Percentiles rank a stretch among this genome's conserved stretches.
These are phyloP conservation scores for Nycteola revayana DNA, from an alignment of 2,888 invertebrate genomes.

Conservation along the genomic window DNA sequence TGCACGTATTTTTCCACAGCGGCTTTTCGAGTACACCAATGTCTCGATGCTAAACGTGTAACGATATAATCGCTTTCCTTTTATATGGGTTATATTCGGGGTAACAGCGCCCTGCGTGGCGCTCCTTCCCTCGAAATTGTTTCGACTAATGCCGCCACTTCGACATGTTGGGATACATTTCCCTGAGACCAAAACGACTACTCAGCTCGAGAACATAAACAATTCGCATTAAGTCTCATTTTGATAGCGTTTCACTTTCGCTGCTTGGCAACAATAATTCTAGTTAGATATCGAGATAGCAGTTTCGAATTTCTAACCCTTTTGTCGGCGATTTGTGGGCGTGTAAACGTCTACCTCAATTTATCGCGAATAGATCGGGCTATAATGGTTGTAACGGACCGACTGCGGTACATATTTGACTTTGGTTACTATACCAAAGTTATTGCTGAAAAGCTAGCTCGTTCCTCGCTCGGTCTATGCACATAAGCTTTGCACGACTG, in stretches of 20 bases:
- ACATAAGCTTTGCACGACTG: too few species aligned
- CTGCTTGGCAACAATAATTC: constrained; percentile 18
- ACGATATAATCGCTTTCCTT: constrained; percentile 58
- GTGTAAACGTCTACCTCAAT: constrained; percentile 39
- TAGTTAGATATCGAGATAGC: constrained; percentile 27
- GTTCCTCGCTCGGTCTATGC: constrained; percentile 53
- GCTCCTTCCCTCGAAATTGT: constrained; percentile 41
- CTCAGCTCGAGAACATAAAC: constrained; percentile 14
- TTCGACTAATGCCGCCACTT: constrained; percentile 42
- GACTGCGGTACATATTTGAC: constrained; percentile 45
- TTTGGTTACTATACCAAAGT: constrained; percentile 54
- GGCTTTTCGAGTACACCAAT: constrained; percentile 52
- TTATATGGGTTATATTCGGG: constrained; percentile 59
- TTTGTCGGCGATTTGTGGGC: constrained; percentile 39
- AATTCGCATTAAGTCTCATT: constrained; percentile 10
- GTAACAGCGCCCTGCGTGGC: constrained; percentile 53
- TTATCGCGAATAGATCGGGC: constrained; percentile 50
- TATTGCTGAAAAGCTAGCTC: constrained; percentile 58
- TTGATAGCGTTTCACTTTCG: constrained; percentile 8
- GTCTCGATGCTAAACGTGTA: constrained; percentile 59
- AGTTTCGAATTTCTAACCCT: constrained; percentile 41
- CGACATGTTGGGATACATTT: constrained; percentile 42
- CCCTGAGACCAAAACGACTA: constrained; percentile 26
- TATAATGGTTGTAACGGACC: constrained; percentile 44
- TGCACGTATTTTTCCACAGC: constrained; percentile 50